Conservation (phyloP, 2,888 invertebrate genomes). For the Agrochola macilenta region DNA sequence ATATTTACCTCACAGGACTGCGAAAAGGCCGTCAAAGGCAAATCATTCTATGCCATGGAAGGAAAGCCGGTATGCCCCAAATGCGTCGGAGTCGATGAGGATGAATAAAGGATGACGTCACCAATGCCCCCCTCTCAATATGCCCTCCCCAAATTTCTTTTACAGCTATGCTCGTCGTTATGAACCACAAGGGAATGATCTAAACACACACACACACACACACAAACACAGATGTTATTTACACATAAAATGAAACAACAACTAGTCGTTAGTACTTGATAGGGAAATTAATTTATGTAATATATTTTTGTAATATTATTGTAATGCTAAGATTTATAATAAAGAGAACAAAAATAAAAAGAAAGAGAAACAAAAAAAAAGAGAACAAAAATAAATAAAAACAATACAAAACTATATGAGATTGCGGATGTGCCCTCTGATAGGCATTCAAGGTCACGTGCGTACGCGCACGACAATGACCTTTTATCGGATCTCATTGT, state of each 20-base stretch:
- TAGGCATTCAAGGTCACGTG: constrained; percentile 81
- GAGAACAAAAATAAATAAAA: constrained; percentile 70
- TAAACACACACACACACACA: constrained; percentile 72
- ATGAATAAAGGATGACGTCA: constrained; percentile 90
- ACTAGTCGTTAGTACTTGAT: constrained; percentile 76
- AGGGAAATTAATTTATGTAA: constrained; percentile 85
- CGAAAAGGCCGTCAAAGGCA: constrained; percentile 97
- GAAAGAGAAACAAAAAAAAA: constrained; percentile 78
- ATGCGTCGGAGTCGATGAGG: constrained; percentile 97
- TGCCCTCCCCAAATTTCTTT: constrained; percentile 86
- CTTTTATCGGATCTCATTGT: constrained; percentile 80
- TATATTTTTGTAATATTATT: constrained; percentile 90
- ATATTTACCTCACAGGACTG: constrained; percentile 94
- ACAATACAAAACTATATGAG: constrained; percentile 72
- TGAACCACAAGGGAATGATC: constrained; percentile 73
- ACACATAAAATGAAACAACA: constrained; percentile 73
- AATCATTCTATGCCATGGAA: constrained; percentile 99
- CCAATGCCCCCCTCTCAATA: constrained; percentile 74
- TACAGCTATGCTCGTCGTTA: constrained; percentile 88
- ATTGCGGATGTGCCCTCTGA: constrained; percentile 67
- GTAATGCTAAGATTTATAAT: constrained; percentile 90
- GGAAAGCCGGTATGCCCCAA: constrained; percentile 98
- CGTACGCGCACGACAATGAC: constrained; percentile 85
- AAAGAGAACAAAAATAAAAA: constrained; percentile 88
- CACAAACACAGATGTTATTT: constrained; percentile 75